Evolutionary conservation across 2,113 vertebrate genomes (phyloP).

Genomic region (Ammodytes marinus): DNA sequence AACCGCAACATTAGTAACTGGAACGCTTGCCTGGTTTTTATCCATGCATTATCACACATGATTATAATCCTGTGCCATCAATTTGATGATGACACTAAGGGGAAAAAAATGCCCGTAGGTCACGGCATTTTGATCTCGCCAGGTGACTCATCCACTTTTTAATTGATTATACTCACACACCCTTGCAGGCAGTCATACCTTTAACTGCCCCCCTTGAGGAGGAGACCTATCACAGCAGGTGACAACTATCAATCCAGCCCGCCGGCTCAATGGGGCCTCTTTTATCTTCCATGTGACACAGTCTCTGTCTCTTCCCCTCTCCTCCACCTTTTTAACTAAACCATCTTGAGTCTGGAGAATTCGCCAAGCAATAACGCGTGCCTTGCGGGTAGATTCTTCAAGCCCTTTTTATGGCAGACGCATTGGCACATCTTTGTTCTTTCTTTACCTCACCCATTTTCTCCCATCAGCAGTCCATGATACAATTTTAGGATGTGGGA

Average conservation of each 20-base stretch:
- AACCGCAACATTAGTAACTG: neutral
- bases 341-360: constrained; percentile 21
- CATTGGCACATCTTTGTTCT: constrained; percentile 31
- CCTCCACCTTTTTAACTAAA: constrained; percentile 23
- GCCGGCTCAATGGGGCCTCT: constrained; percentile 43
- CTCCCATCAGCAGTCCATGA: constrained; percentile 8
- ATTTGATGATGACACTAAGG: constrained; percentile 18
- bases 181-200: constrained; percentile 42
- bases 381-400: constrained; percentile 41
- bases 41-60: constrained; percentile 1
- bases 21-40: constrained; percentile 3
- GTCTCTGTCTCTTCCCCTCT: constrained; percentile 20
- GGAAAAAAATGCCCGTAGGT: constrained; percentile 29
- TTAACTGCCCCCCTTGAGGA: constrained; percentile 28
- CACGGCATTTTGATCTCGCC: constrained; percentile 34
- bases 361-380: constrained; percentile 17
- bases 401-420: constrained; percentile 5
- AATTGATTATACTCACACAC: constrained; percentile 37
- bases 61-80: constrained; percentile 33
- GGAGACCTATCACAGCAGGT: constrained; percentile 48
- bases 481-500: neutral
- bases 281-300: constrained; percentile 57
- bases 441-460: neutral
- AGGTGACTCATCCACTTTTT: constrained; percentile 6
- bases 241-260: constrained; percentile 64